Conservation (phyloP, 2,113 vertebrate genomes). For the Embiotoca jacksoni region DNA sequence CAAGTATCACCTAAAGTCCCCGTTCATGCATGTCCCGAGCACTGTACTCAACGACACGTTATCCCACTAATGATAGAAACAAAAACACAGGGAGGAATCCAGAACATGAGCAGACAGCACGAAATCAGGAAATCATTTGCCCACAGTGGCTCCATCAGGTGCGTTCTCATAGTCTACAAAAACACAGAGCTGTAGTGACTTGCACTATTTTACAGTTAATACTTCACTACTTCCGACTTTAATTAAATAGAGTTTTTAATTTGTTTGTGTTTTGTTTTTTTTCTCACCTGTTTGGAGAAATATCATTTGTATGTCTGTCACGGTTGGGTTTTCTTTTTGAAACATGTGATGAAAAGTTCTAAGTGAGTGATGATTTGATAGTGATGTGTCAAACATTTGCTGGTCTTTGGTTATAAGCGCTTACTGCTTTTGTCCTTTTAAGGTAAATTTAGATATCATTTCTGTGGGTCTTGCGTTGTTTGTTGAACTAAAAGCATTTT, state of each 20-base stretch:
- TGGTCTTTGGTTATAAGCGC: no score
- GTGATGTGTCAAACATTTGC: no score
- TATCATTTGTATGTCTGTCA: conserved; percentile 12
- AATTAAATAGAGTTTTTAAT: conserved; percentile 19
- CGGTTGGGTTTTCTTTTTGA: not conserved
- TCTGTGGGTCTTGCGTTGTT: not conserved
- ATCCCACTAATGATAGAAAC: conserved; percentile 53
- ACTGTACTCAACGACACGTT: conserved; percentile 24
- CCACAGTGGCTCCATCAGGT: conserved; percentile 40
- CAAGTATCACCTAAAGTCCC: not conserved
- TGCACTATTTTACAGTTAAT: conserved; percentile 79
- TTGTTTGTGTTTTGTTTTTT: conserved; percentile 7
- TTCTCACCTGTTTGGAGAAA: conserved; percentile 33
- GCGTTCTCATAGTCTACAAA: conserved; percentile 40
- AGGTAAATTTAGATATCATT: no score
- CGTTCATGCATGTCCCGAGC: not conserved
- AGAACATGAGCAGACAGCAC: conserved; percentile 29
- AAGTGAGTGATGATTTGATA: not conserved
- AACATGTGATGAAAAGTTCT: not conserved
- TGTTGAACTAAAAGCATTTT: not conserved
- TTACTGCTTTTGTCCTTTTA: not conserved
- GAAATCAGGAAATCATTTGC: conserved; percentile 71
- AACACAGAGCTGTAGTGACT: conserved; percentile 68
- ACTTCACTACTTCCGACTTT: conserved; percentile 49
- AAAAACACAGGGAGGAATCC: conserved; percentile 38